These are phyloP conservation scores for Trematomus loennbergii DNA, from an alignment of 2,113 vertebrate species.

Conservation along the genomic window DNA sequence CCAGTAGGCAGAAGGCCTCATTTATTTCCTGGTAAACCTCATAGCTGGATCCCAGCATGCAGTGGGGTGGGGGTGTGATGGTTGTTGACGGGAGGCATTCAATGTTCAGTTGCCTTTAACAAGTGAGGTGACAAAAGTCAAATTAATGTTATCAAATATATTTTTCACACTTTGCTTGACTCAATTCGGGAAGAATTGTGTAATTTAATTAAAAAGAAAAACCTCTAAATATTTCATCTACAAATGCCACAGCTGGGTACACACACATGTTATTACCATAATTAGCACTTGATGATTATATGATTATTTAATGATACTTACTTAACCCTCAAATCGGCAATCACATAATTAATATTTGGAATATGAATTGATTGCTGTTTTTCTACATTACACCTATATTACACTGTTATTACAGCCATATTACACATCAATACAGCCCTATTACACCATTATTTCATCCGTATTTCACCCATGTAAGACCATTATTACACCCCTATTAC, in stretches of 20 bases:
- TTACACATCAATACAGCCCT: too few species aligned
- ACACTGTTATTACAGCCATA: too few species aligned
- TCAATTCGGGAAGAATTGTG: neutral
- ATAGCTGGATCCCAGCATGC: neutral
- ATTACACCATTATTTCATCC: too few species aligned
- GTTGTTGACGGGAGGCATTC: neutral
- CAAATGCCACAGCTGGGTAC: neutral
- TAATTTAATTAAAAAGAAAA: neutral
- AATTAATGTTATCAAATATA: neutral
- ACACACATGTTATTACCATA: neutral
- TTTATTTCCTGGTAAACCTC: neutral
- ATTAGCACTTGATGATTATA: neutral
- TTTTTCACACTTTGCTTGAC: neutral
- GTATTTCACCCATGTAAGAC: too few species aligned
- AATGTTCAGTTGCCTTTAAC: neutral
- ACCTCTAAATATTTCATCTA: neutral
- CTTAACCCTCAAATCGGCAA: too few species aligned
- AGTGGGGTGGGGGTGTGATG: neutral
- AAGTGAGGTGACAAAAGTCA: too few species aligned
- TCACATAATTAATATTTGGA: too few species aligned
- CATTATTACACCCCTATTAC: too few species aligned
- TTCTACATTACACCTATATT: too few species aligned
- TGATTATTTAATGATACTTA: neutral
- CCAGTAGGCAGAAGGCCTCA: neutral
- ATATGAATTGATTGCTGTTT: too few species aligned